These are phyloP conservation scores for Drosophila suboccidentalis DNA, from an alignment of 2,888 invertebrate species.

Conservation along the genomic window DNA sequence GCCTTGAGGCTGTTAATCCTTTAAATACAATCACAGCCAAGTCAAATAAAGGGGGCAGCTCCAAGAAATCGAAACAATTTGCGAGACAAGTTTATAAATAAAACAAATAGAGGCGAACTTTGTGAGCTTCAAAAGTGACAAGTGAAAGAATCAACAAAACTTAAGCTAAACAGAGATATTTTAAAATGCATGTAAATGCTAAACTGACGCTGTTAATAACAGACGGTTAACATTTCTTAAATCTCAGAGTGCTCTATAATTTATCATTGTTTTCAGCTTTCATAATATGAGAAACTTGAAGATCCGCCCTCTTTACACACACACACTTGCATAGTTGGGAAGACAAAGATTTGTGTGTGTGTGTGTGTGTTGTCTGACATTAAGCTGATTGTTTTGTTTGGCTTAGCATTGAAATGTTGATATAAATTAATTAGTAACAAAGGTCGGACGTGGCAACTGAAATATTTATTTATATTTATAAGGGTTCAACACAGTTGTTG, in stretches of 20 bases:
- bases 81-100: slow-evolving; percentile 22
- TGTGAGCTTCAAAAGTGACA: background rate
- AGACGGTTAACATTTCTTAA: background rate
- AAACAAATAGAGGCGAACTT: background rate
- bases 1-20: slow-evolving; percentile 77
- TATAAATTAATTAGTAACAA: slow-evolving; percentile 78
- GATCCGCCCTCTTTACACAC: slow-evolving; percentile 8
- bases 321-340: background rate
- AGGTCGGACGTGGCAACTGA: slow-evolving; percentile 52
- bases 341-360: slow-evolving; percentile 5
- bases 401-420: slow-evolving; percentile 81
- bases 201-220: background rate
- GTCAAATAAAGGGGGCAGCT: slow-evolving; percentile 40
- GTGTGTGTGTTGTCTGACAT: slow-evolving; percentile 59
- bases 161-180: background rate
- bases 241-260: too few relatives aligned
- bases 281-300: slow-evolving; percentile 8
- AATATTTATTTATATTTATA: slow-evolving; percentile 58
- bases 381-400: slow-evolving; percentile 81
- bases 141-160: slow-evolving; percentile 9
- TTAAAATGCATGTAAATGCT: background rate
- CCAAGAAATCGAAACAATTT: slow-evolving; percentile 14
- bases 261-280: background rate
- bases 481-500: slow-evolving; percentile 17
- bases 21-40: slow-evolving; percentile 66